Evolutionary conservation across 2,888 invertebrate genomes (phyloP).

Genomic region (Hylaea fasciaria): DNA sequence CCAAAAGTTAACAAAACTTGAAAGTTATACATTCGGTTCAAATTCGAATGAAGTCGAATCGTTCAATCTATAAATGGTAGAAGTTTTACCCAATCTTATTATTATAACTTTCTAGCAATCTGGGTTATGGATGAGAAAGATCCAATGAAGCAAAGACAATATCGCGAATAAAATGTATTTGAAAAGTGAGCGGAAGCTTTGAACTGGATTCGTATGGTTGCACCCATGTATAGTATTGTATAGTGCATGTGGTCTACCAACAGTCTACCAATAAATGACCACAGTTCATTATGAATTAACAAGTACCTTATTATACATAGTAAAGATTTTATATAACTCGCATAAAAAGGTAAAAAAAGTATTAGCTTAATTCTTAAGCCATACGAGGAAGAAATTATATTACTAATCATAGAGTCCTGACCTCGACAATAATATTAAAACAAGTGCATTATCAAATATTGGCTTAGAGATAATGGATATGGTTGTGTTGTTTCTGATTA

Average conservation of each 20-base stretch:
- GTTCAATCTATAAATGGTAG: conserved; percentile 34
- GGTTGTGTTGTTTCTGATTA: neutral
- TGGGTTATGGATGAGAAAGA: conserved; percentile 29
- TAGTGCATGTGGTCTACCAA: too few relatives aligned
- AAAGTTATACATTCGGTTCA: conserved; percentile 12
- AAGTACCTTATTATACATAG: too few relatives aligned
- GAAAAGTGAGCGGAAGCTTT: conserved; percentile 35
- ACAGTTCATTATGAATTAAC: too few relatives aligned
- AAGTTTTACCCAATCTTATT: conserved; percentile 37
- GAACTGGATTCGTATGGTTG: conserved; percentile 33
- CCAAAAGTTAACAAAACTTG: conserved; percentile 1
- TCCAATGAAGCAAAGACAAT: conserved; percentile 24
- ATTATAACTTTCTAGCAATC: conserved; percentile 25
- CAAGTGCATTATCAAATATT: conserved; percentile 35
- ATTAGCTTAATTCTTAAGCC: too few relatives aligned
- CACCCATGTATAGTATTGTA: neutral
- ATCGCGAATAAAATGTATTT: conserved; percentile 23
- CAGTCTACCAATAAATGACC: too few relatives aligned
- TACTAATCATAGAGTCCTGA: conserved; percentile 21
- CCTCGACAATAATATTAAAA: conserved; percentile 29
- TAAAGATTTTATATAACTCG: too few relatives aligned
- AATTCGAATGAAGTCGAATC: conserved; percentile 25
- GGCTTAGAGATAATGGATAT: conserved; percentile 6
- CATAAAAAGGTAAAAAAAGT: too few relatives aligned
- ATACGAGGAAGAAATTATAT: conserved; percentile 15